phyloP scores from a whole-genome alignment of 1,140 invertebrate genomes.

The Oryzaephilus surinamensis region DNA sequence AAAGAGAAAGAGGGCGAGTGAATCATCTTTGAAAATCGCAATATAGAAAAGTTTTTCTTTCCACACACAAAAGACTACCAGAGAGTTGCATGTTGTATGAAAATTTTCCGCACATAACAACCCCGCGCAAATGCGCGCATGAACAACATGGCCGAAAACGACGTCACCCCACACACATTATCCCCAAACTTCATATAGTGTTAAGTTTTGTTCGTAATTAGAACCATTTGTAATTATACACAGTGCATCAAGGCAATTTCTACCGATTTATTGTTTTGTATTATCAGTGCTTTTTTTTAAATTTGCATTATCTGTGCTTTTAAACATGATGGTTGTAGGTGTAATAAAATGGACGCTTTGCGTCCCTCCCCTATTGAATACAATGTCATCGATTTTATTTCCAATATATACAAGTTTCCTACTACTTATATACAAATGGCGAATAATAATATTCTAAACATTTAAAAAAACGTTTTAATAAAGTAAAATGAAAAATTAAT shows the following conservation, averaged over 20 bases:
- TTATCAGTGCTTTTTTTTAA: not conserved
- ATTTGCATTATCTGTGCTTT: not conserved
- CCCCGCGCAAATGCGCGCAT: slow-evolving; percentile 15
- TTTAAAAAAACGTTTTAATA: no score
- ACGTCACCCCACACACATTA: no score
- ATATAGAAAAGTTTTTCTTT: no score
- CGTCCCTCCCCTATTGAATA: slow-evolving; percentile 11
- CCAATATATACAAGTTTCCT: slow-evolving; percentile 18
- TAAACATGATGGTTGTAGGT: not conserved
- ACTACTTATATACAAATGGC: slow-evolving; percentile 24
- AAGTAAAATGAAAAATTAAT: no score
- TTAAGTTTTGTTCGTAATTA: slow-evolving; percentile 18
- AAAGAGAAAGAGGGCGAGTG: no score
- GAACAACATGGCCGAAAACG: slow-evolving; percentile 20
- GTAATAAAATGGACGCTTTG: slow-evolving; percentile 6
- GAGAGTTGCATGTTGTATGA: no score
- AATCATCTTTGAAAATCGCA: no score
- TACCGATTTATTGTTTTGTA: slow-evolving; percentile 5
- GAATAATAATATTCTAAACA: no score
- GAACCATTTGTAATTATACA: no score
- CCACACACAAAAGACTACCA: no score
- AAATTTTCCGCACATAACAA: no score
- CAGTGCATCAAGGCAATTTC: no score
- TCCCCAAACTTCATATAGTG: slow-evolving; percentile 14
- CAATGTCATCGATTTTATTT: slow-evolving; percentile 24